Conservation (phyloP, 2,888 invertebrate species). For the Brachycybe producta region DNA sequence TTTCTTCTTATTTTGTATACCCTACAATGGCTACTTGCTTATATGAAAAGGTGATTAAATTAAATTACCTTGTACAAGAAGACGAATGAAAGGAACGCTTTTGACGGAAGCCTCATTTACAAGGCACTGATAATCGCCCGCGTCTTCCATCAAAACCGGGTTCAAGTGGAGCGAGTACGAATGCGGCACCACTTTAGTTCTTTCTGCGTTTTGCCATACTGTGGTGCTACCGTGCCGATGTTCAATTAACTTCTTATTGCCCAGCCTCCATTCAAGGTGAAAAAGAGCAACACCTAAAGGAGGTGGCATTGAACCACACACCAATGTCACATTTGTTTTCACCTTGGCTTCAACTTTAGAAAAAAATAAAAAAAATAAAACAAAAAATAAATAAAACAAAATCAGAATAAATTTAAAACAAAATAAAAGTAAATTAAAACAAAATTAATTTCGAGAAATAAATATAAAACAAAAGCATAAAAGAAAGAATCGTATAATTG, state of each 20-base stretch:
- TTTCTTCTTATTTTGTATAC: no score
- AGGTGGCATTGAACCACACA: background rate
- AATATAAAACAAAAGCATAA: no score
- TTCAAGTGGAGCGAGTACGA: slow-evolving; percentile 49
- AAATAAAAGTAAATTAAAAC: no score
- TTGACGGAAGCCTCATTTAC: slow-evolving; percentile 41
- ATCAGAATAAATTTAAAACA: no score
- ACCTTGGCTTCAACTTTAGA: no score
- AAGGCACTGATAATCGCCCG: slow-evolving; percentile 52
- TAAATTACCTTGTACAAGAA: slow-evolving; percentile 57
- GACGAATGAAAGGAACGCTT: slow-evolving; percentile 35
- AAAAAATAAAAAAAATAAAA: background rate
- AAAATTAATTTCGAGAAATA: no score
- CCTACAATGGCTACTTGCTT: no score
- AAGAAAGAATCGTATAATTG: no score
- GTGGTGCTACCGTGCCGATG: slow-evolving; percentile 40
- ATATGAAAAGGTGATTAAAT: no score
- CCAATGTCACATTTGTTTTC: slow-evolving; percentile 4
- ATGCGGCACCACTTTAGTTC: slow-evolving; percentile 46
- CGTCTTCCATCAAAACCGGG: slow-evolving; percentile 49
- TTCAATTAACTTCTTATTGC: background rate
- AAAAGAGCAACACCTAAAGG: background rate
- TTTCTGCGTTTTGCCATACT: slow-evolving; percentile 40
- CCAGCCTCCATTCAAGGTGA: slow-evolving; percentile 1
- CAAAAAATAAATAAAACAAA: background rate